phyloP scores from a whole-genome alignment of 1,140 invertebrate genomes.

The Asobara japonica region DNA sequence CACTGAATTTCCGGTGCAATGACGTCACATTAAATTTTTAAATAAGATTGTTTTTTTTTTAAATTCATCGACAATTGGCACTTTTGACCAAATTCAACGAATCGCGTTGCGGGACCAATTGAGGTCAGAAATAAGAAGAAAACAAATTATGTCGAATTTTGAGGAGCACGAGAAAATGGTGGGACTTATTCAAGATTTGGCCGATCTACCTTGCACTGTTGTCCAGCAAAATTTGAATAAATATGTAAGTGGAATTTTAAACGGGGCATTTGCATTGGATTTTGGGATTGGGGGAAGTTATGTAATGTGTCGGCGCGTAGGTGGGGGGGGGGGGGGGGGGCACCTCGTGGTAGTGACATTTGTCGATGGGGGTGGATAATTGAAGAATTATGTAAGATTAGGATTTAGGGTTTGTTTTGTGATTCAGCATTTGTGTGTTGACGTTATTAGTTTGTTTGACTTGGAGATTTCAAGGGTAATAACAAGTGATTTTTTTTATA shows the following conservation, averaged over 20 bases:
- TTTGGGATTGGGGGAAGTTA: not conserved
- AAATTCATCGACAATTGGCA: not conserved
- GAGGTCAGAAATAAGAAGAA: not conserved
- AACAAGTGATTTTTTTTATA: too few species aligned
- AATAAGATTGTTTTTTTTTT: not conserved
- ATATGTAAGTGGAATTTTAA: slow-evolving; percentile 45
- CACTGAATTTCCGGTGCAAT: not conserved
- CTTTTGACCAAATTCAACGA: too few species aligned
- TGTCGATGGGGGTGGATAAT: not conserved
- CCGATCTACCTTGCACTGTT: slow-evolving; percentile 48
- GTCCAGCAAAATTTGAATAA: slow-evolving; percentile 52
- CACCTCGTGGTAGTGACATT: slow-evolving; percentile 7
- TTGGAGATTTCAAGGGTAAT: not conserved
- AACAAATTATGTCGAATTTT: not conserved
- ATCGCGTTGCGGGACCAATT: not conserved
- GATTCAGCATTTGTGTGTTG: not conserved
- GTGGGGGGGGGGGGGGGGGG: not conserved
- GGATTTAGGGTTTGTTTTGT: slow-evolving; percentile 1
- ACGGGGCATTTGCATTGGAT: not conserved
- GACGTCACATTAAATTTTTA: not conserved
- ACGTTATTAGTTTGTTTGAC: not conserved
- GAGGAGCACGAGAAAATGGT: slow-evolving; percentile 37
- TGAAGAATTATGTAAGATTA: not conserved
- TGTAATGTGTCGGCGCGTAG: not conserved
- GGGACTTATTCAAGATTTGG: slow-evolving; percentile 47